Percentiles rank a stretch among this genome's conserved stretches.
These are phyloP conservation scores for Sebastes vulpes DNA, from an alignment of 2,797 vertebrate genomes.

Conservation along the genomic window DNA sequence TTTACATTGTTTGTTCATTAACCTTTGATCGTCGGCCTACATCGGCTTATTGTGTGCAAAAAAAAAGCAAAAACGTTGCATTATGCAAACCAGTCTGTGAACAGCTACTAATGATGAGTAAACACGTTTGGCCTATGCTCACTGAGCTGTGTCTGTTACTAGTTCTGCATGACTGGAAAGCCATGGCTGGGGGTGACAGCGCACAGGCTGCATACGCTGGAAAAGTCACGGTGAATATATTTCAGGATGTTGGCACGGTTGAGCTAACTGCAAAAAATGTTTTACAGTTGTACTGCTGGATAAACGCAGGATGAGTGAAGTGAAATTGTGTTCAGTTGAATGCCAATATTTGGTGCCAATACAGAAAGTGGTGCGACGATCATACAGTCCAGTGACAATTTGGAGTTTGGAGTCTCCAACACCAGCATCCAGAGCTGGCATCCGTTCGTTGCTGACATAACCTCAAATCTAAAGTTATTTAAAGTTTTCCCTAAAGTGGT, in stretches of 20 bases:
- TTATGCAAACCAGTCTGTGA: constrained; percentile 21
- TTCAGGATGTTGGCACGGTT: constrained; percentile 32
- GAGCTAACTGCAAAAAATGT: background rate
- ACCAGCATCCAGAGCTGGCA: background rate
- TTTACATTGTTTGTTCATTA: constrained; percentile 63
- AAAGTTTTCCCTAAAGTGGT: constrained; percentile 35
- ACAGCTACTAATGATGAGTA: constrained; percentile 63
- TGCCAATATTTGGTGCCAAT: background rate
- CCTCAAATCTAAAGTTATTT: constrained; percentile 48
- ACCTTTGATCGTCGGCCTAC: constrained; percentile 31
- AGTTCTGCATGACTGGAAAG: constrained; percentile 69
- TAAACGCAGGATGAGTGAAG: background rate
- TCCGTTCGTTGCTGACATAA: constrained; percentile 4
- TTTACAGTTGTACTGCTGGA: background rate
- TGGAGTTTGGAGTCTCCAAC: background rate
- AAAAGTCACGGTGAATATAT: constrained; percentile 34
- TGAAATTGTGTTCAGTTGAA: background rate
- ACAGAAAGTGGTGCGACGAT: background rate
- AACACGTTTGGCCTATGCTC: constrained; percentile 62
- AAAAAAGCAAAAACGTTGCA: background rate
- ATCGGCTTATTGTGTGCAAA: constrained; percentile 36
- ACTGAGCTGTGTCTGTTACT: constrained; percentile 60
- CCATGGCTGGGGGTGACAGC: constrained; percentile 48
- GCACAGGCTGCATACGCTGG: constrained; percentile 18
- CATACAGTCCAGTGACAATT: background rate